A percentile compares a stretch with the other conserved stretches of the same genome.
phyloP scores from a whole-genome alignment of 2,888 invertebrate genomes.

The Caenorhabditis sp. region DNA sequence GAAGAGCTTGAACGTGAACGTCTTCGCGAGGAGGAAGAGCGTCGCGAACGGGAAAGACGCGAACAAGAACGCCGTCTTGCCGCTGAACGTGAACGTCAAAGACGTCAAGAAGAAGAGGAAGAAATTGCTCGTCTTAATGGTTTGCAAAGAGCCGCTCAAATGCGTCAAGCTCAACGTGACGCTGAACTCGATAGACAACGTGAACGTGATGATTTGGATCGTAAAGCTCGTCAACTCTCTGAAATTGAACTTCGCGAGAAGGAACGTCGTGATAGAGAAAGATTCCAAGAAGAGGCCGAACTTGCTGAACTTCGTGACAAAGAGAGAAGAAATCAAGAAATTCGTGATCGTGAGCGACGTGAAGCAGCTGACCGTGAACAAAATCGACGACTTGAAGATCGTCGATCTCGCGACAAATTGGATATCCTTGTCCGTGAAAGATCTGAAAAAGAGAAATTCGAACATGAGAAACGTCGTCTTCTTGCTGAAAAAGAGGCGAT shows the following conservation, averaged over 20 bases:
- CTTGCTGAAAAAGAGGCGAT: conserved; percentile 62
- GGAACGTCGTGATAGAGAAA: conserved; percentile 61
- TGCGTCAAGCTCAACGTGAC: conserved; percentile 41
- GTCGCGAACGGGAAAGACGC: conserved; percentile 61
- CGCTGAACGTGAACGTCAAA: conserved; percentile 60
- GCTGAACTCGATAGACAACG: conserved; percentile 55
- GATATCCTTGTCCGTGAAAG: conserved; percentile 63
- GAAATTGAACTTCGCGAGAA: conserved; percentile 61
- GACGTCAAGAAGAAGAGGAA: conserved; percentile 61
- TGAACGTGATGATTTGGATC: conserved; percentile 60
- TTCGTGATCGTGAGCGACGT: conserved; percentile 63
- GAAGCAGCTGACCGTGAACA: conserved; percentile 67
- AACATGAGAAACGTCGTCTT: conserved; percentile 62
- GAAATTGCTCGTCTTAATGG: conserved; percentile 59
- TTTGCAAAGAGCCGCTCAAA: conserved; percentile 51
- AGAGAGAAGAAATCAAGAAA: conserved; percentile 65
- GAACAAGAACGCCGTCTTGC: conserved; percentile 59
- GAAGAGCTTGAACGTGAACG: conserved; percentile 63
- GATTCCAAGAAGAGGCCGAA: conserved; percentile 62
- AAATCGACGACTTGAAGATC: conserved; percentile 58
- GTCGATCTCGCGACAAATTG: conserved; percentile 63
- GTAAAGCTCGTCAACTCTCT: conserved; percentile 54
- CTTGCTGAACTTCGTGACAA: conserved; percentile 62
- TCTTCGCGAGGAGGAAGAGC: conserved; percentile 63
- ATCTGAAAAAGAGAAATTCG: conserved; percentile 66